Conservation (phyloP, 2,113 vertebrate species). For the Pantherophis guttatus region DNA sequence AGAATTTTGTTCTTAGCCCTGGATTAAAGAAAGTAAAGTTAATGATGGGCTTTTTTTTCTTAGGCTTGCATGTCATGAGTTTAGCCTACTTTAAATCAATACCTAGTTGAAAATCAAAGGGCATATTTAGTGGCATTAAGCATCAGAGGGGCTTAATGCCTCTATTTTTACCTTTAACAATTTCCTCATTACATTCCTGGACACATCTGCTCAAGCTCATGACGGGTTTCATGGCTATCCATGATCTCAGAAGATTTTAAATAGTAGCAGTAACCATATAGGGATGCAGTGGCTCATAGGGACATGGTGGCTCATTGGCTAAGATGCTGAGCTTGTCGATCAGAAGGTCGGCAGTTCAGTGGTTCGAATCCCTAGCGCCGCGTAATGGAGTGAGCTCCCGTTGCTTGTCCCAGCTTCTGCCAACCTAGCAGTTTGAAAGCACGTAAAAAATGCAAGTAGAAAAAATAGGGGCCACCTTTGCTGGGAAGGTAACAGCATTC, state of each 20-base stretch:
- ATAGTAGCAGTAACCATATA: not conserved
- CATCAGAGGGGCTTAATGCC: not conserved
- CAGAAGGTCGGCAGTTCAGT: too few relatives aligned
- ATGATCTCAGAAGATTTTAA: not conserved
- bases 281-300: too few relatives aligned
- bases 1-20: not conserved
- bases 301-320: too few relatives aligned
- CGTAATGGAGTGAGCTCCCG: too few relatives aligned
- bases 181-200: not conserved
- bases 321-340: too few relatives aligned
- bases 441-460: too few relatives aligned
- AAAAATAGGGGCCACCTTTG: too few relatives aligned
- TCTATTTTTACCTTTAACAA: not conserved
- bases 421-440: too few relatives aligned
- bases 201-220: not conserved
- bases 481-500: too few relatives aligned
- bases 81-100: slow-evolving; percentile 35
- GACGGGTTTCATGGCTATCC: not conserved
- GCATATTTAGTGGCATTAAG: not conserved
- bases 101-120: not conserved
- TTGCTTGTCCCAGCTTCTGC: too few relatives aligned
- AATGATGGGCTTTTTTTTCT: slow-evolving; percentile 30
- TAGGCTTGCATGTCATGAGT: slow-evolving; percentile 39
- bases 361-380: too few relatives aligned
- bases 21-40: slow-evolving; percentile 35